Evolutionary conservation across 2,888 invertebrate species (phyloP).

Genomic region (Fissipunctia ypsillon): DNA sequence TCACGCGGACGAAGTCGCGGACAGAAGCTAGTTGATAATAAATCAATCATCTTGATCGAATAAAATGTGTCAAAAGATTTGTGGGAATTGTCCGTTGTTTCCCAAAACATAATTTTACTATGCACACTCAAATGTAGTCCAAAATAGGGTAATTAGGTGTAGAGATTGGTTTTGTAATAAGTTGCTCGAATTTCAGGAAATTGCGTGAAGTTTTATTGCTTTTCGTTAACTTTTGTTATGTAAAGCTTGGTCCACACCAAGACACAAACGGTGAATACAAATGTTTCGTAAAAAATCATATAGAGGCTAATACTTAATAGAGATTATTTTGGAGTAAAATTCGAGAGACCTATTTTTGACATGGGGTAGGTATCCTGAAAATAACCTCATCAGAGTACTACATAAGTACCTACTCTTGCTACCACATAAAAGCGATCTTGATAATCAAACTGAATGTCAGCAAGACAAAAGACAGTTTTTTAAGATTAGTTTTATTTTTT

Average conservation of each 20-base stretch:
- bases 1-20: no score
- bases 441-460: no score
- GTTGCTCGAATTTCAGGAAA: constrained; percentile 50
- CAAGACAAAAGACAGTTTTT: no score
- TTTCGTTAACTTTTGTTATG: constrained; percentile 30
- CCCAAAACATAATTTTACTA: constrained; percentile 4
- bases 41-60: not conserved
- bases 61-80: not conserved
- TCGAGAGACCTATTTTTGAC: not conserved
- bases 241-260: not conserved
- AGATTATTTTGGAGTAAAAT: not conserved
- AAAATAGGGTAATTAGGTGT: constrained; percentile 32
- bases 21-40: no score
- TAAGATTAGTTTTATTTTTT: no score
- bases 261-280: not conserved
- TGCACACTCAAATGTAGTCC: not conserved
- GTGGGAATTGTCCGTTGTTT: not conserved
- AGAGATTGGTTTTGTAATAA: constrained; percentile 39
- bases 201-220: constrained; percentile 44
- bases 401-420: not conserved
- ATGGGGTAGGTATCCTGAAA: not conserved
- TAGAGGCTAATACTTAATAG: not conserved
- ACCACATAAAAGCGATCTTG: not conserved
- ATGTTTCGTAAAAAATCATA: not conserved
- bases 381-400: not conserved